These are phyloP conservation scores for Bucorvus abyssinicus DNA, from an alignment of 2,797 vertebrate species.

Conservation along the genomic window DNA sequence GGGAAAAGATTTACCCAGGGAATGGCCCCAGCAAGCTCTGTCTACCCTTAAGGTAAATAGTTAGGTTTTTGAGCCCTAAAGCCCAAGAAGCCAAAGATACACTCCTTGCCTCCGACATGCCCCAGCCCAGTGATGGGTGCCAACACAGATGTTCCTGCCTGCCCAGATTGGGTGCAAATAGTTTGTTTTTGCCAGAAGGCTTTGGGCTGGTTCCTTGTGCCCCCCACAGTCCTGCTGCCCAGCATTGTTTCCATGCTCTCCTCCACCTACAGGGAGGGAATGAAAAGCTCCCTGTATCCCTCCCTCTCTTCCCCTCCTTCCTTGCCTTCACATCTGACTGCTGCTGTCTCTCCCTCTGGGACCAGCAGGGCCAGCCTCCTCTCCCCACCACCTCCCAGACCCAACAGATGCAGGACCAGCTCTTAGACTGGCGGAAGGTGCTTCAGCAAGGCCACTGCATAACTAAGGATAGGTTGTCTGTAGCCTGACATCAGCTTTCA, in stretches of 20 bases:
- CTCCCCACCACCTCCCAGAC: neutral
- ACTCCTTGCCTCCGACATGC: rapidly evolving
- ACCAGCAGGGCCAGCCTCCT: neutral
- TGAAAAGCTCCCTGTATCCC: conserved; percentile 66
- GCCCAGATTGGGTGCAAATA: conserved; percentile 30
- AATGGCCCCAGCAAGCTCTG: neutral
- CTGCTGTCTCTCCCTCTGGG: neutral
- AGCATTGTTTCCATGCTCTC: conserved; percentile 76
- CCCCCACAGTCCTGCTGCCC: conserved; percentile 63
- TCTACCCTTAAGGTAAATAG: neutral
- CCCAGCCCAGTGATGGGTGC: neutral
- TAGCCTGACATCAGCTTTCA: neutral
- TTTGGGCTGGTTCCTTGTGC: conserved; percentile 42
- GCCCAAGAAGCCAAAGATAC: neutral
- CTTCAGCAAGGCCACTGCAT: neutral
- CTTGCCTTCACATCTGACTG: neutral
- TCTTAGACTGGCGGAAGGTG: neutral
- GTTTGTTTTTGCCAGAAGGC: conserved; percentile 66
- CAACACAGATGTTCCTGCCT: conserved; percentile 51
- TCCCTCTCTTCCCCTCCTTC: conserved; percentile 11
- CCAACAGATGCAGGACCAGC: neutral
- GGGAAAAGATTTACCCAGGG: neutral
- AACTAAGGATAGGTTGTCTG: neutral
- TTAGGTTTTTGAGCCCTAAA: neutral
- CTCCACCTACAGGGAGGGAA: conserved; percentile 75